Conservation (phyloP, 2,113 vertebrate species). For the Onychostoma macrolepis region DNA sequence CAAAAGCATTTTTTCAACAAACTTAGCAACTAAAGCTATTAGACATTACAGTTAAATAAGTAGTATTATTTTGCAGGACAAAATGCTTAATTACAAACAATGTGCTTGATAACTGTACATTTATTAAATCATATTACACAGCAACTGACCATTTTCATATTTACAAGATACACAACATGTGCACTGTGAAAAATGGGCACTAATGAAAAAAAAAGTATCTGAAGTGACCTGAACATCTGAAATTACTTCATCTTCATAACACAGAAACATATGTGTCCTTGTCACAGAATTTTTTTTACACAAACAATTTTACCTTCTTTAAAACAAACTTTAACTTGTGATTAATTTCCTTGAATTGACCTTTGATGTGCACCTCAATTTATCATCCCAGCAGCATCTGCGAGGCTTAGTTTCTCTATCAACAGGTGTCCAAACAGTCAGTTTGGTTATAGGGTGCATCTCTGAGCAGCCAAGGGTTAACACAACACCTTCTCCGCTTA, state of each 20-base stretch:
- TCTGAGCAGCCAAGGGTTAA: slow-evolving; percentile 48
- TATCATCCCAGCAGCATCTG: neutral
- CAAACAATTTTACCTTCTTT: neutral
- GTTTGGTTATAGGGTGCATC: slow-evolving; percentile 52
- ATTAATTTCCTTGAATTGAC: neutral
- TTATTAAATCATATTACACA: neutral
- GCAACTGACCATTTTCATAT: neutral
- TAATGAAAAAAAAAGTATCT: neutral
- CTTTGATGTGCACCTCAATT: neutral
- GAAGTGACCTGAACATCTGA: neutral
- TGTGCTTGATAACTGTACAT: neutral
- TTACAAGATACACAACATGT: neutral
- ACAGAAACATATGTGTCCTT: neutral
- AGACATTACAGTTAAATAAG: neutral
- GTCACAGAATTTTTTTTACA: neutral
- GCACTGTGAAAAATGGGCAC: neutral
- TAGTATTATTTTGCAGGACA: neutral
- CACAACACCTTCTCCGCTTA: slow-evolving; percentile 65
- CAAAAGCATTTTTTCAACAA: neutral
- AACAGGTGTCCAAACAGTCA: slow-evolving; percentile 71
- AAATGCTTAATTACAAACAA: neutral
- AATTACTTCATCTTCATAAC: neutral
- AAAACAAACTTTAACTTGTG: neutral
- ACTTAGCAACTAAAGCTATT: no score
- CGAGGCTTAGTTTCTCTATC: slow-evolving; percentile 65